Base-by-base conservation (phyloP, 2,113 vertebrate genomes). In the Indicator maculatus region DNA sequence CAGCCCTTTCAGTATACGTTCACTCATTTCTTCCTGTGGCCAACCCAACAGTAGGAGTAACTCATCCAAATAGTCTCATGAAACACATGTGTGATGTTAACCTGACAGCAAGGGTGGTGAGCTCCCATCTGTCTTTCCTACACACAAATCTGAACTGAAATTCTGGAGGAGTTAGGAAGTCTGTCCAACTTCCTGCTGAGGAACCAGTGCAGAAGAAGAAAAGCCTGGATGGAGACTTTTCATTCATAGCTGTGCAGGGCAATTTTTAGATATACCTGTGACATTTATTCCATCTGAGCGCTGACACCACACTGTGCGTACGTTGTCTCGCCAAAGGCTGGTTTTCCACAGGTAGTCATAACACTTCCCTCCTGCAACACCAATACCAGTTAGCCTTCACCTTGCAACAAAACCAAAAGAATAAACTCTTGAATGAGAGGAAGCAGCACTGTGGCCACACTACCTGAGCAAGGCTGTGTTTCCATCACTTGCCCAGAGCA, bases 251-350 rank as follows among this genome's bases (percentile, higher is more conserved):
- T 0, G 1, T 16, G 18, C 2, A 2, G 1, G 28, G n/a, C 59
- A 59, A 77, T 18, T 3, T 12, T 13, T 27, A 86, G 82, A 20
- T 71, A 20, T 98, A 99, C 99, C 99, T 98, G 99, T 99, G 95
- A 99, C 99, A 39, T 99, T 99, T 88, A 99, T 66, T 11, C 99
- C 99, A 56, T 99, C 99, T 5, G 99, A 99, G 83, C 99, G 99
- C 82, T 99, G 98, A 92, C 99, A 99, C 99, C 99, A 99, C 90
- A 99, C 99, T 0, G 94, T 95, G 83, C 99, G 98, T 41, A 98
- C 82, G 8, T 99, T 99, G 97, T 99, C 98, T 90, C 60, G 98
- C 99, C 99, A 99, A 74, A 96, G 97, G 77, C 99, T 98, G 24
- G 97, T 97, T 96, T 98, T 98, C 99, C 99, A 99, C 60, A 98